Evolutionary conservation across 2,113 vertebrate genomes (phyloP), one percentile per base, ranked within the genome.

Genomic region (Calyptomena viridis): DNA sequence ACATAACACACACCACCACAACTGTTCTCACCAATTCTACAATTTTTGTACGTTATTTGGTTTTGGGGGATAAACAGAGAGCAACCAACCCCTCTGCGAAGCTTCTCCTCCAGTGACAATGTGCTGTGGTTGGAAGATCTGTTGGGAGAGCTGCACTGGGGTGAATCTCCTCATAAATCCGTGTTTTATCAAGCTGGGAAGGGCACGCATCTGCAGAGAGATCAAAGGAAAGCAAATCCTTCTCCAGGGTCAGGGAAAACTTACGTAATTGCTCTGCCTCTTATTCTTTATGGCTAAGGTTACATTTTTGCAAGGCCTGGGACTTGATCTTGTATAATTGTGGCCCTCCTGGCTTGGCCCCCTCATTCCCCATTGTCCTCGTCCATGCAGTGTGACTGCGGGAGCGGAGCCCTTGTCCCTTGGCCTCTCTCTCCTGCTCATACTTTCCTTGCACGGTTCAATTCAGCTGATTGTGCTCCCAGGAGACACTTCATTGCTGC

Each of bases 181-280:
- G 2, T 56, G 90, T 2, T 84, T 84, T 75, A 88, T 73, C 84
- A 79, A 92, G 77, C 86, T 12, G 23, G 86, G 80, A 84, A 89
- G 42, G 84, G 84, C 82, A 87, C 22, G 20, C 35, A 53, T 95
- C 83, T 67, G 69, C 64, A 77, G 50, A 40, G 93, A 95, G 94
- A 95, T 95, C 90, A 95, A 94, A 95, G 66, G 53, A 14, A 84
- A 94, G 82, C 40, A 73, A 77, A 91, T 52, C 79, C 76, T 86
- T 84, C 85, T 75, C 40, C 59, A 31, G 78, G 94, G 91, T 93
- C 91, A 88, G 52, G 59, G 88, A 96, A 93, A 93, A 89, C 73
- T 44, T 68, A 11, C 0, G 2, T 84, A 95, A 96, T 94, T 93
- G 90, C 93, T 86, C 53, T 46, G 93, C 86, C 90, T 66, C 47